Percentiles rank a stretch among this genome's conserved stretches.
Evolutionary conservation across 2,797 vertebrate species (phyloP).

Genomic region (Amblyraja radiata): DNA sequence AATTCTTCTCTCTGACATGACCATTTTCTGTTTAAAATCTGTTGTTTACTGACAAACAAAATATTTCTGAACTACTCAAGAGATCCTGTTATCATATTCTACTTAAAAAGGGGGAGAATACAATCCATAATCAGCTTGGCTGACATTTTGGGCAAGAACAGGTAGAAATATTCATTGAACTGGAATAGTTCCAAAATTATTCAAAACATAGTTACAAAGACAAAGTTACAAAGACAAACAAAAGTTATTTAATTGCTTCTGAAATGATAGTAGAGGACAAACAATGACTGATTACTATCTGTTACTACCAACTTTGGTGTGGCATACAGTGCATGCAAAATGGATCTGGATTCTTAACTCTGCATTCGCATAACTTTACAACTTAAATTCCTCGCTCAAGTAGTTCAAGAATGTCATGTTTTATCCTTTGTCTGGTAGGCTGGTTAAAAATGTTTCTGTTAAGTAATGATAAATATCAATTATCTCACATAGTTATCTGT

Average conservation of each 20-base stretch:
- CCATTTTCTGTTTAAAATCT: background rate
- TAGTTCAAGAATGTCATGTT: background rate
- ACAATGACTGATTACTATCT: background rate
- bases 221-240: background rate
- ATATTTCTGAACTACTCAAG: background rate
- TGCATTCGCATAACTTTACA: background rate
- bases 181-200: background rate
- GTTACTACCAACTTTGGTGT: background rate
- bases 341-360: background rate
- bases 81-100: background rate
- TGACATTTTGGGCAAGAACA: background rate
- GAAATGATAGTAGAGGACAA: background rate
- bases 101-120: background rate
- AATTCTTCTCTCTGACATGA: background rate
- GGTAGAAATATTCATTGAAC: background rate
- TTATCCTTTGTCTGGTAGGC: background rate
- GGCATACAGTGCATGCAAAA: background rate
- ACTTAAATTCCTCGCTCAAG: background rate
- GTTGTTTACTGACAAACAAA: background rate
- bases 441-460: background rate
- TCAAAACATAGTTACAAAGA: background rate
- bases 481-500: background rate
- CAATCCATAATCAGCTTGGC: background rate
- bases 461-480: background rate
- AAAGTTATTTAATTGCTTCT: background rate